Conservation (phyloP, 1,140 invertebrate species). For the Amyelois transitella region DNA sequence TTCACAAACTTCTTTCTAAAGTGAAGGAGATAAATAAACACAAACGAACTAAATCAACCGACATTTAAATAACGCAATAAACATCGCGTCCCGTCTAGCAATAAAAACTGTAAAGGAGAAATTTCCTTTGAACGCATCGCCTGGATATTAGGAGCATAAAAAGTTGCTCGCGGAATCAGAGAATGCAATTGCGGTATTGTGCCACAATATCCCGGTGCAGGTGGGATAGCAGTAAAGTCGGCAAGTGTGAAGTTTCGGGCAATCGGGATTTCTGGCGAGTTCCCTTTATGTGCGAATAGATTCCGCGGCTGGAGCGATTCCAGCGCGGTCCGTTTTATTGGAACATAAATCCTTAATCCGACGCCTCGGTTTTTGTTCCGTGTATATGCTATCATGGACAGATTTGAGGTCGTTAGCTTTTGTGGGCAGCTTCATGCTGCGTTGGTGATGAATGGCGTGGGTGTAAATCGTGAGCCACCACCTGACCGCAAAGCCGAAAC, state of each 20-base stretch:
- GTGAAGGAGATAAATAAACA: too few relatives aligned
- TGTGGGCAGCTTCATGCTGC: neutral
- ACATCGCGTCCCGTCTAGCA: too few relatives aligned
- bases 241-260: neutral
- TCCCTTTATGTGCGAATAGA: conserved; percentile 19
- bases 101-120: neutral
- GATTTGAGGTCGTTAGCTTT: neutral
- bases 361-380: conserved; percentile 16
- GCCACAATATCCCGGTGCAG: neutral
- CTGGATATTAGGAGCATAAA: neutral
- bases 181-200: neutral
- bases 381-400: neutral
- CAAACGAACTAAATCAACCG: too few relatives aligned
- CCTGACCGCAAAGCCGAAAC: too few relatives aligned
- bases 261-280: conserved; percentile 13
- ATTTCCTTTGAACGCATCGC: neutral
- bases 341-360: conserved; percentile 34
- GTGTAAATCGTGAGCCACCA: too few relatives aligned
- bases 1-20: too few relatives aligned
- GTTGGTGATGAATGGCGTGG: too few relatives aligned
- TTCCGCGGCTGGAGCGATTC: conserved; percentile 24
- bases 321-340: conserved; percentile 28
- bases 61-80: too few relatives aligned
- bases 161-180: neutral
- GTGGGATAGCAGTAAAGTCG: neutral